A percentile compares a stretch with the other conserved stretches of the same genome.
Evolutionary conservation across 2,888 invertebrate species (phyloP).

Genomic region (Thereva nobilitata): DNA sequence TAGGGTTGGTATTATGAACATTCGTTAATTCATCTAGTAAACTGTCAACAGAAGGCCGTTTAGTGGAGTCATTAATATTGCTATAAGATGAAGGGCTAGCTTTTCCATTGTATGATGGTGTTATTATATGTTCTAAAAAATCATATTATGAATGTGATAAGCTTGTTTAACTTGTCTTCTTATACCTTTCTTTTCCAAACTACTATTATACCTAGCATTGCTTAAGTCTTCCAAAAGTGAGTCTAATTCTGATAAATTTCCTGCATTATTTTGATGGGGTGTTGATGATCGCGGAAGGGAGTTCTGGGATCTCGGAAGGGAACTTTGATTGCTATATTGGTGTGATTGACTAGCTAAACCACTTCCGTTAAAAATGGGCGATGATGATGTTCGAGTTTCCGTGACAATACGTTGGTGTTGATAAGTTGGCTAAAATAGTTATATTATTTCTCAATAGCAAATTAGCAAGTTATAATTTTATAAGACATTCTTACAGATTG

Average conservation of each 20-base stretch:
- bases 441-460: slow-evolving; percentile 5
- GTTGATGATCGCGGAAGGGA: slow-evolving; percentile 39
- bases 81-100: slow-evolving; percentile 54
- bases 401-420: slow-evolving; percentile 53
- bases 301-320: slow-evolving; percentile 34
- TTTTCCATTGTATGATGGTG: slow-evolving; percentile 49
- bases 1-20: slow-evolving; percentile 48
- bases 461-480: slow-evolving; percentile 3
- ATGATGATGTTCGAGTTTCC: slow-evolving; percentile 50
- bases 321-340: slow-evolving; percentile 50
- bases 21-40: slow-evolving; percentile 80
- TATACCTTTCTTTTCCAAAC: slow-evolving; percentile 59
- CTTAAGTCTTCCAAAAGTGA: slow-evolving; percentile 89
- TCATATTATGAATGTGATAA: slow-evolving; percentile 10
- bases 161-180: background rate
- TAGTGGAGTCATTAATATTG: slow-evolving; percentile 54
- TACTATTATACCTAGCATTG: slow-evolving; percentile 68
- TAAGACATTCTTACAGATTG: slow-evolving; percentile 64
- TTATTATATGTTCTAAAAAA: slow-evolving; percentile 50
- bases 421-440: slow-evolving; percentile 49
- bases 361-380: slow-evolving; percentile 47
- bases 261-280: slow-evolving; percentile 54
- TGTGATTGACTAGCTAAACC: slow-evolving; percentile 47
- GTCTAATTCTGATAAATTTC: slow-evolving; percentile 88
- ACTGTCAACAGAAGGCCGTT: slow-evolving; percentile 84